Base-by-base conservation (phyloP, 2,113 vertebrate species). In the Phrynosoma blainvillii region DNA sequence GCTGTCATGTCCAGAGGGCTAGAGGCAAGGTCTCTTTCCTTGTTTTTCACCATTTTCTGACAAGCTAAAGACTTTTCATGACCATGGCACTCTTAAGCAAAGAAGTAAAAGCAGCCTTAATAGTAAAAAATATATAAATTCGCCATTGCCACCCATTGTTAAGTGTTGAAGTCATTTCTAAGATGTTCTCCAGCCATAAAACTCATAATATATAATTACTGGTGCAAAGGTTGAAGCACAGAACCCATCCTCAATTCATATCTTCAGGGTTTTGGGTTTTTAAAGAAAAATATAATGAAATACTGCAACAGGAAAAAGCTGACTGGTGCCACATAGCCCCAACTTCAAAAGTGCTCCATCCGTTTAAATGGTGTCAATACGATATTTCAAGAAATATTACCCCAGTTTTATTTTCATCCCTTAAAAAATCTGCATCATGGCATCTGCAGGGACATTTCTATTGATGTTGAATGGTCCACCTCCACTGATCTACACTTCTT, bases 341-440 rank as follows among this genome's bases (percentile, higher is more conserved):
- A 76, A 36, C 80, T 66, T 65, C 25, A 56, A 70, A 18, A 54
- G 23, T 82, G 32, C 21, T 68, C 18, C 20, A 78, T 78, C 70
- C 47, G 12, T 86, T 92, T 47, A 73, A 11, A 70, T 76, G 84
- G 74, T 32, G 27, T n/a, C 79, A 52, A 20, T 30, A 47, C 2
- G 54, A 76, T 87, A 71, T 83, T 91, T 92, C 9, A 71, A 1
- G 75, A 87, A 81, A 5, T 27, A 47, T 40, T 86, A 81, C 88
- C 75, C 11, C 11, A 21, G 32, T 2, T 25, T 6, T 82, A 73
- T 62, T 13, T 87, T 74, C 40, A 36, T 25, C 62, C 70, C 6
- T 40, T 74, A 81, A 82, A 47, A 66, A 6, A n/a, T 75, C 84
- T 75, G 23, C 88, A 66, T 42, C 71, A 75, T 54, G 68, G 71